These are phyloP conservation scores for Ameiurus melas DNA, from an alignment of 2,113 vertebrate species.

Conservation along the genomic window DNA sequence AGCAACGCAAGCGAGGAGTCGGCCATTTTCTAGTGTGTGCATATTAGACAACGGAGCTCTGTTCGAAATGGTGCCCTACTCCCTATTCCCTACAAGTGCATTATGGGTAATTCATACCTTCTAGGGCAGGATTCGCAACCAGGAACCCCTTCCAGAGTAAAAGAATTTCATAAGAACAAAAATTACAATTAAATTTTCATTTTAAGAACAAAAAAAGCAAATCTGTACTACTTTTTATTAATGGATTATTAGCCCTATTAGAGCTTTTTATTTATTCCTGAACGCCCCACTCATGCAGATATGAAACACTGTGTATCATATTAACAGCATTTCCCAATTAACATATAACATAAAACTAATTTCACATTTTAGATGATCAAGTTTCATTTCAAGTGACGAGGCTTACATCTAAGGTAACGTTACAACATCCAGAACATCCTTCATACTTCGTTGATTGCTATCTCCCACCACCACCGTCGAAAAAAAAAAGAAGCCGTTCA, in stretches of 20 bases:
- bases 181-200: too few relatives aligned
- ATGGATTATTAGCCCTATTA: too few relatives aligned
- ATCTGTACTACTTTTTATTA: too few relatives aligned
- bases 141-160: neutral
- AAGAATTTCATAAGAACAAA: neutral
- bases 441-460: neutral
- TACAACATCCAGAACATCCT: neutral
- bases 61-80: slow-evolving; percentile 19
- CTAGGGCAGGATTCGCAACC: neutral
- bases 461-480: too few relatives aligned
- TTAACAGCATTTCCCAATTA: neutral
- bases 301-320: neutral
- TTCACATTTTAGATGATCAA: too few relatives aligned
- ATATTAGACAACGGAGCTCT: neutral
- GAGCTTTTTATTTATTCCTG: neutral
- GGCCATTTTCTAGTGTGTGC: slow-evolving; percentile 16
- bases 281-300: neutral
- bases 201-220: too few relatives aligned
- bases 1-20: neutral
- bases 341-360: too few relatives aligned
- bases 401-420: neutral
- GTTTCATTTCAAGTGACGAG: neutral
- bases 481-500: too few relatives aligned
- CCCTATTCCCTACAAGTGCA: slow-evolving; percentile 7
- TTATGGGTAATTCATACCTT: neutral